Percentiles rank a stretch among this genome's conserved stretches.
Conservation (phyloP, 2,797 vertebrate species). For the Dendrocincla fuliginosa region DNA sequence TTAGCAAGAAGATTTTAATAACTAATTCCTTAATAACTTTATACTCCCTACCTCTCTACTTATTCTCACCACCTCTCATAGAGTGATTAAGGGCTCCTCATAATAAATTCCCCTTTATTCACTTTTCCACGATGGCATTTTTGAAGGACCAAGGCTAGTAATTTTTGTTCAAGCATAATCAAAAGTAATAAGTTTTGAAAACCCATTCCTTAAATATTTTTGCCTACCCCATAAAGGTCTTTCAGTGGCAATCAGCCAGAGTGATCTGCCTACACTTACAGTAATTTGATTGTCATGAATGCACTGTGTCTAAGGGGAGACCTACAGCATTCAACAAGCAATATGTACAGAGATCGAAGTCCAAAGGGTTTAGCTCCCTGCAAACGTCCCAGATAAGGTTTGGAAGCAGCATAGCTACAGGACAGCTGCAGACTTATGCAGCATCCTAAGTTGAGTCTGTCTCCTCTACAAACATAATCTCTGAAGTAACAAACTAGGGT, state of each 20-base stretch:
- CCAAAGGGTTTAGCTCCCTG: not conserved
- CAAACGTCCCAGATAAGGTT: not conserved
- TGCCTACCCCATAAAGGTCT: not conserved
- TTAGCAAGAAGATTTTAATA: slow-evolving; percentile 3
- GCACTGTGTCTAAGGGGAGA: not conserved
- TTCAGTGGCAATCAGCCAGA: not conserved
- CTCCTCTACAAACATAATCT: not conserved
- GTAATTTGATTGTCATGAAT: not conserved
- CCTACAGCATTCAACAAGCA: not conserved
- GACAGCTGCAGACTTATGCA: not conserved
- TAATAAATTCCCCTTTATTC: not conserved
- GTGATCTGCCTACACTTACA: not conserved
- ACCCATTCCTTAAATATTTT: not conserved
- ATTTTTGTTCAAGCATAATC: not conserved
- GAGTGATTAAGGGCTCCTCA: not conserved
- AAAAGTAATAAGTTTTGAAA: not conserved
- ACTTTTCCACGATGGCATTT: not conserved
- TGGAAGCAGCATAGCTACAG: not conserved
- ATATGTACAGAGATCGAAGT: not conserved
- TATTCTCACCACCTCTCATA: not conserved
- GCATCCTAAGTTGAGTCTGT: not conserved
- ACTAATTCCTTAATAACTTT: not conserved
- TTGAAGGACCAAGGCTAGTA: not conserved
- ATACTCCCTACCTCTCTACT: not conserved
- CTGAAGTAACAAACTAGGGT: not conserved